These are phyloP conservation scores for Clusia tigrina DNA, from an alignment of 2,888 invertebrate genomes.

Conservation along the genomic window DNA sequence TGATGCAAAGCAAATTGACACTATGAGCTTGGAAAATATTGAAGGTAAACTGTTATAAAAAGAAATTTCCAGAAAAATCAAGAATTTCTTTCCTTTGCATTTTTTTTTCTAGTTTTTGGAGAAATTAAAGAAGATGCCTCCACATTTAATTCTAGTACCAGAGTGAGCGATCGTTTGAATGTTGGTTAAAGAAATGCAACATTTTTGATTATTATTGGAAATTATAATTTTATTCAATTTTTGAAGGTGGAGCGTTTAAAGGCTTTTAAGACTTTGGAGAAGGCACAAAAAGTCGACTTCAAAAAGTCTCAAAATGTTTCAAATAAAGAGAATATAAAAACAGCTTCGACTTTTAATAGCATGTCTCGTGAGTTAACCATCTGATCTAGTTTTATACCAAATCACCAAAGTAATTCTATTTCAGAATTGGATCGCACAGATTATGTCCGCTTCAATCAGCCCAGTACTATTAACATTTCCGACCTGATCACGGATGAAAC, in stretches of 20 bases:
- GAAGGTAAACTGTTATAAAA: conserved; percentile 40
- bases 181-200: conserved; percentile 35
- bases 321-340: conserved; percentile 31
- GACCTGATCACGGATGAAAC: conserved; percentile 60
- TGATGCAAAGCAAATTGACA: too few species aligned
- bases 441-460: conserved; percentile 8
- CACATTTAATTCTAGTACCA: conserved; percentile 33
- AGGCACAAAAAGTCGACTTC: conserved; percentile 36
- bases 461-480: conserved; percentile 53
- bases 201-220: neutral
- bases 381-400: too few species aligned
- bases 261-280: conserved; percentile 52
- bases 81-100: neutral
- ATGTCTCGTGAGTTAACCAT: conserved; percentile 25
- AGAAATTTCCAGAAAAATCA: neutral
- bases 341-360: conserved; percentile 14
- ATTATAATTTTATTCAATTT: conserved; percentile 20
- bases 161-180: conserved; percentile 46
- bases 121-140: conserved; percentile 45
- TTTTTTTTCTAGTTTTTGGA: conserved; percentile 50
- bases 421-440: conserved; percentile 31
- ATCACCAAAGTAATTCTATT: too few species aligned
- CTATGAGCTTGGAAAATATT: conserved; percentile 52
- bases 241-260: conserved; percentile 49
- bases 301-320: conserved; percentile 31